phyloP scores from a whole-genome alignment of 37 sponge, comb jelly and placozoan species.

The Halichondria panicea region DNA sequence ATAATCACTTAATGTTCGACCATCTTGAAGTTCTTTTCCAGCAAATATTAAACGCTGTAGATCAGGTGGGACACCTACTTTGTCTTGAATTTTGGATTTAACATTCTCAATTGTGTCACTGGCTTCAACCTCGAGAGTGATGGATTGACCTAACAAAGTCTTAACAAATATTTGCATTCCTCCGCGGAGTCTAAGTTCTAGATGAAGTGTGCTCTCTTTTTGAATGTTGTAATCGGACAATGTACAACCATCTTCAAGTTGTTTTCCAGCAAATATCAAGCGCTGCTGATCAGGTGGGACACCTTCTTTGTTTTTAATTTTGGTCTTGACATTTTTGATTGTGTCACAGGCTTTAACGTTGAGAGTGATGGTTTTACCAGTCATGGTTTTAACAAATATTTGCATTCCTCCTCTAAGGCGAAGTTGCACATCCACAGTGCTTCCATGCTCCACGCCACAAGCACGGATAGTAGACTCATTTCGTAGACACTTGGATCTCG shows the following conservation, averaged over 20 bases:
- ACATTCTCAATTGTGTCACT: constrained; percentile 89
- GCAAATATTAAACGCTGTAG: constrained; percentile 84
- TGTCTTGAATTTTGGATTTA: constrained; percentile 93
- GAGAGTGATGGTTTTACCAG: neutral
- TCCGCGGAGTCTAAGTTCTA: constrained; percentile 80
- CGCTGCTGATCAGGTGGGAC: neutral
- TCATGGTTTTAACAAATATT: neutral
- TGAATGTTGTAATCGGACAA: constrained; percentile 94
- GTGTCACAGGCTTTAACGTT: too few species aligned
- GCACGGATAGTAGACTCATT: too few species aligned
- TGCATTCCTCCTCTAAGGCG: too few species aligned
- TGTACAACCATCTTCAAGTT: constrained; percentile 1
- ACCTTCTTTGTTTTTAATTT: neutral
- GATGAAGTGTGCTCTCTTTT: constrained; percentile 88
- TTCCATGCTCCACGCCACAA: too few species aligned
- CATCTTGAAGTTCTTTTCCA: constrained; percentile 58
- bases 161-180: constrained; percentile 88
- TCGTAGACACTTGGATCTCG: too few species aligned
- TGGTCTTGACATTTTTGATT: neutral
- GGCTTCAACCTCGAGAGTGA: constrained; percentile 90
- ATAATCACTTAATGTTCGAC: constrained; percentile 83
- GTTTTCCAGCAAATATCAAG: neutral
- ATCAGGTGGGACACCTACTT: constrained; percentile 91
- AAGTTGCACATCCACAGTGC: too few species aligned
- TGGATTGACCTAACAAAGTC: constrained; percentile 77